These are phyloP conservation scores for Lithophane ornitopus DNA, from an alignment of 2,888 invertebrate species.

Conservation along the genomic window DNA sequence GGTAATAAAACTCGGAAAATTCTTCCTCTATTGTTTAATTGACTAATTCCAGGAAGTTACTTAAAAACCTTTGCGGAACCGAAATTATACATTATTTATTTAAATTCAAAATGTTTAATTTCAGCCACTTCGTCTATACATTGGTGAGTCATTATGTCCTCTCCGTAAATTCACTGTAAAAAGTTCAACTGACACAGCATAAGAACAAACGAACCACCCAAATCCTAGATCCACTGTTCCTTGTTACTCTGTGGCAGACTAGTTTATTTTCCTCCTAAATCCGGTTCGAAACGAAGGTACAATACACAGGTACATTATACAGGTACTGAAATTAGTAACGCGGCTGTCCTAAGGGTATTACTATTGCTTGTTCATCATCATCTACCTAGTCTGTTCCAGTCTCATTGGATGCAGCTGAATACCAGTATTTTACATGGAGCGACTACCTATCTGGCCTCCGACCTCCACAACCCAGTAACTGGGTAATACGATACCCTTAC, in stretches of 20 bases:
- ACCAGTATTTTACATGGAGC: too few relatives aligned
- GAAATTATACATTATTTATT: background rate
- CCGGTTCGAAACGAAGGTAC: conserved; percentile 24
- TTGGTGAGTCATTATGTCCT: too few relatives aligned
- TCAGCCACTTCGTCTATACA: background rate
- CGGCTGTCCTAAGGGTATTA: conserved; percentile 35
- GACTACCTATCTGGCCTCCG: too few relatives aligned
- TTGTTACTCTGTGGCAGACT: conserved; percentile 39
- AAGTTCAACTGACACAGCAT: background rate
- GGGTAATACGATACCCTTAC: too few relatives aligned
- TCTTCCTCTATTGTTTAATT: background rate
- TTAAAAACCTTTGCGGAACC: background rate
- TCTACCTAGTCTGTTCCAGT: too few relatives aligned
- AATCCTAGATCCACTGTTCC: background rate
- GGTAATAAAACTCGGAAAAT: background rate
- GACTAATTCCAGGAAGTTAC: background rate
- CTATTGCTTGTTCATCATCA: conserved; percentile 22
- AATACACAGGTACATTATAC: conserved; percentile 15
- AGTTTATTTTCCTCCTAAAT: conserved; percentile 31
- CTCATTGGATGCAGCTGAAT: too few relatives aligned
- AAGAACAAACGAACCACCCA: background rate
- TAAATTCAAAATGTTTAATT: background rate
- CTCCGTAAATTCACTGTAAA: background rate
- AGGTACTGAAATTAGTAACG: conserved; percentile 43
- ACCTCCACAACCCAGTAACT: too few relatives aligned